phyloP scores from a whole-genome alignment of 2,113 vertebrate species.

The Ciconia stormi region DNA sequence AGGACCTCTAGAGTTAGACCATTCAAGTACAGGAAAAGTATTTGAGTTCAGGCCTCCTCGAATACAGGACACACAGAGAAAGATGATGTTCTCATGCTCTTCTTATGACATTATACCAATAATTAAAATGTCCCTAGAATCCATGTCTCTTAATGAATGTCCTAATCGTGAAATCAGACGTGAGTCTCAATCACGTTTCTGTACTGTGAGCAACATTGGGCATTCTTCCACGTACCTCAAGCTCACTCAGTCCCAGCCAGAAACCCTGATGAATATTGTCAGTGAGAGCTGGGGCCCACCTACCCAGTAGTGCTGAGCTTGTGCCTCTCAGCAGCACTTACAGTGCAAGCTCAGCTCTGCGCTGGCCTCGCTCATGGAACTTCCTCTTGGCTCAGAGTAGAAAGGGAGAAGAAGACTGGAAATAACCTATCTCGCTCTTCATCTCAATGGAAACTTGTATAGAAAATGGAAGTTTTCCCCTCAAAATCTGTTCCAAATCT shows the following conservation, averaged over 20 bases:
- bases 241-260: neutral
- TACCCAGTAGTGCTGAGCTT: accelerated
- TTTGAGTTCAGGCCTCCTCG: neutral
- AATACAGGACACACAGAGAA: neutral
- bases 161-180: neutral
- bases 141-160: neutral
- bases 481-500: neutral
- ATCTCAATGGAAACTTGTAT: neutral
- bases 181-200: accelerated
- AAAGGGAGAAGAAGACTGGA: neutral
- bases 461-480: neutral
- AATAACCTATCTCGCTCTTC: neutral
- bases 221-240: neutral
- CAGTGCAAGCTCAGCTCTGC: neutral
- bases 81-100: neutral
- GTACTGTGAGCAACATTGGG: neutral
- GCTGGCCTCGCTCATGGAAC: accelerated
- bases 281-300: neutral
- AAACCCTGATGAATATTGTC: neutral
- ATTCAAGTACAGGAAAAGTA: neutral
- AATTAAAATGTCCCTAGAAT: neutral
- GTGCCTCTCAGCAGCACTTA: accelerated
- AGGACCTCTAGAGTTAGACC: neutral
- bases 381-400: neutral
- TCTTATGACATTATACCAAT: neutral